phyloP scores from a whole-genome alignment of 2,888 invertebrate genomes.

The Caradrina kadenii region DNA sequence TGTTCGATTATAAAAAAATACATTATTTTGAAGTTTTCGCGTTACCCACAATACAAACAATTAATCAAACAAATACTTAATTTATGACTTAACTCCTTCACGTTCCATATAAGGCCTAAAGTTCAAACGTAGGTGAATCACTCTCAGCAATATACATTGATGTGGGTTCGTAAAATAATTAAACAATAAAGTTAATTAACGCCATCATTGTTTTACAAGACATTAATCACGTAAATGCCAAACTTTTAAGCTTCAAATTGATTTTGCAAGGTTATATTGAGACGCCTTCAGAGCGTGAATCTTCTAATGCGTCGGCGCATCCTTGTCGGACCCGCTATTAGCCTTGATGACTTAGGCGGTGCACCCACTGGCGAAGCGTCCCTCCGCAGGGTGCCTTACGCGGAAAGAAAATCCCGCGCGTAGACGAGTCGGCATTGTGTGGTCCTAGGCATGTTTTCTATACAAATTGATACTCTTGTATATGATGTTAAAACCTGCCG shows the following conservation, averaged over 20 bases:
- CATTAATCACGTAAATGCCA: conserved; percentile 40
- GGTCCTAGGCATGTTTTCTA: too few species aligned
- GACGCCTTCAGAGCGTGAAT: background rate
- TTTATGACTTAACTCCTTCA: conserved; percentile 50
- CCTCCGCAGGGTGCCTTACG: too few species aligned
- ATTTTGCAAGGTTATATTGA: conserved; percentile 13
- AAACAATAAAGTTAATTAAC: conserved; percentile 46
- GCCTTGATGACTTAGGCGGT: too few species aligned
- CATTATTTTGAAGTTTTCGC: too few species aligned
- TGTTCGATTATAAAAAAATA: background rate
- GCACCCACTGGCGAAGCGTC: too few species aligned
- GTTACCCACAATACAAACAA: conserved; percentile 41
- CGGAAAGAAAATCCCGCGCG: too few species aligned
- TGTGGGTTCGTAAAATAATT: conserved; percentile 39
- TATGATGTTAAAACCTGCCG: too few species aligned
- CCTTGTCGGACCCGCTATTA: too few species aligned
- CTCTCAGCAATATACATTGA: conserved; percentile 5
- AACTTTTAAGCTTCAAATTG: background rate
- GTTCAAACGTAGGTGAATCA: conserved; percentile 57
- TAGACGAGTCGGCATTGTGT: too few species aligned
- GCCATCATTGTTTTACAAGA: conserved; percentile 10
- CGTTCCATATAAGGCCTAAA: conserved; percentile 45
- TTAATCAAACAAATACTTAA: conserved; percentile 46
- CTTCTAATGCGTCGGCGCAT: background rate
- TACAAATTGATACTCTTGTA: too few species aligned